phyloP scores from a whole-genome alignment of 2,888 invertebrate genomes.

The Chloroclysta siterata region DNA sequence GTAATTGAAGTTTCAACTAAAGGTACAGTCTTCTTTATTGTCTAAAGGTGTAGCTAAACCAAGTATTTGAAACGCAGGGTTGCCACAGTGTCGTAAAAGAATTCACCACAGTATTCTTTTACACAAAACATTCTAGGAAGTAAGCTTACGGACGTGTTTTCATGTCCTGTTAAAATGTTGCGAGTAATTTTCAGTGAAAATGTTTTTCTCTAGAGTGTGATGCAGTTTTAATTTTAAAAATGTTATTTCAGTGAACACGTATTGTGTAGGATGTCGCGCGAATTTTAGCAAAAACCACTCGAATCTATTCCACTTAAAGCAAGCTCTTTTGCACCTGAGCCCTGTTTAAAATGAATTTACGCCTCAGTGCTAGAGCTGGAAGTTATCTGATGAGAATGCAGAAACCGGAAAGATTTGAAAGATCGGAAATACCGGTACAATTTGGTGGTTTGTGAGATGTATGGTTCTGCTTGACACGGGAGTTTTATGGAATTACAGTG shows the following conservation, averaged over 20 bases:
- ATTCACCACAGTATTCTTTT: neutral
- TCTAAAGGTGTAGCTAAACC: neutral
- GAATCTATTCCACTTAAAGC: constrained; percentile 77
- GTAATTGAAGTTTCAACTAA: neutral
- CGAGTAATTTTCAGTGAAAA: constrained; percentile 23
- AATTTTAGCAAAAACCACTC: constrained; percentile 53
- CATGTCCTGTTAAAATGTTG: constrained; percentile 18
- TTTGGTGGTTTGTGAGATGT: neutral
- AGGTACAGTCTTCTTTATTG: neutral
- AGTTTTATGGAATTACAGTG: too few species aligned
- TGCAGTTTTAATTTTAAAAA: constrained; percentile 29
- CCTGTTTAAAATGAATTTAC: constrained; percentile 77
- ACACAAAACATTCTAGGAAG: constrained; percentile 9
- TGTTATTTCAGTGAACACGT: constrained; percentile 27
- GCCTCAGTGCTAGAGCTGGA: constrained; percentile 61
- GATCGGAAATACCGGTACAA: constrained; percentile 2
- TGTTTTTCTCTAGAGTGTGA: constrained; percentile 19
- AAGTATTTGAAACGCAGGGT: neutral
- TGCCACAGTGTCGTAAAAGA: neutral
- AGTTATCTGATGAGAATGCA: neutral
- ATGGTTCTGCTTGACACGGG: too few species aligned
- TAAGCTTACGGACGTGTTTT: constrained; percentile 12
- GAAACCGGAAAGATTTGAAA: constrained; percentile 7
- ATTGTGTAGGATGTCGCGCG: constrained; percentile 48
- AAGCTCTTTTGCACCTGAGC: constrained; percentile 77